Evolutionary conservation across 64 coral and sea anemone genomes (phyloP), one percentile per base, ranked within the genome.

Genomic region (Trachythela sp.): DNA sequence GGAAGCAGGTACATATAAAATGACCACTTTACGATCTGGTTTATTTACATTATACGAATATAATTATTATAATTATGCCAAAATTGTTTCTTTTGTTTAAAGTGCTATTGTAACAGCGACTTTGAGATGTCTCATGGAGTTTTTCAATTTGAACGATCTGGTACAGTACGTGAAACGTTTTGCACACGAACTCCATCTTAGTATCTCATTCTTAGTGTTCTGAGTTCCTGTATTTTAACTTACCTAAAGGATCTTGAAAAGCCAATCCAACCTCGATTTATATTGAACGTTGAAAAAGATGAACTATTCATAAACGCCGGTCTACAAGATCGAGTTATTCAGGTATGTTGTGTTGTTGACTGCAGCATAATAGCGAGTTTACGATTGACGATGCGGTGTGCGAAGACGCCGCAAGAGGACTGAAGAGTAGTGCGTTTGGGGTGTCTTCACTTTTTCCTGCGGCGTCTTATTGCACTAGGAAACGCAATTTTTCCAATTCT

Each of bases 31-130:
- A 45, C 42, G 4, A 45, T 45, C 42, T 45, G 42, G 11, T 72
- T 36, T 72, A 30, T 72, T 36, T 36, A 8, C 34, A 72, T 36
- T n/a, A n/a, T n/a, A n/a, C n/a, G n/a, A n/a, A 8, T 36, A 30
- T 36, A 72, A 4, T 5, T 51, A 36, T 43, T 40, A 48, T 86
- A 48, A n/a, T n/a, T n/a, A n/a, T n/a, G n/a, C n/a, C n/a, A n/a
- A n/a, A n/a, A n/a, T n/a, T 17, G 30, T 31, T 15, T 71, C 40
- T 27, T 45, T 0, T 88, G 6, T 88, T 67, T 0, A 34, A 24
- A 89, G 88, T 89, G 88, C 88, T 0, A 89, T 89, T 50, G 71
- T 89, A 20, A 89, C 88, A 36, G 88, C 88, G 8, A 89, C 88
- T 18, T 38, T 89, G 32, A 77, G 71, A 36, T 89, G 88, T 54